These are phyloP conservation scores for Podarcis raffonei DNA, from an alignment of 2,113 vertebrate genomes.

Conservation along the genomic window DNA sequence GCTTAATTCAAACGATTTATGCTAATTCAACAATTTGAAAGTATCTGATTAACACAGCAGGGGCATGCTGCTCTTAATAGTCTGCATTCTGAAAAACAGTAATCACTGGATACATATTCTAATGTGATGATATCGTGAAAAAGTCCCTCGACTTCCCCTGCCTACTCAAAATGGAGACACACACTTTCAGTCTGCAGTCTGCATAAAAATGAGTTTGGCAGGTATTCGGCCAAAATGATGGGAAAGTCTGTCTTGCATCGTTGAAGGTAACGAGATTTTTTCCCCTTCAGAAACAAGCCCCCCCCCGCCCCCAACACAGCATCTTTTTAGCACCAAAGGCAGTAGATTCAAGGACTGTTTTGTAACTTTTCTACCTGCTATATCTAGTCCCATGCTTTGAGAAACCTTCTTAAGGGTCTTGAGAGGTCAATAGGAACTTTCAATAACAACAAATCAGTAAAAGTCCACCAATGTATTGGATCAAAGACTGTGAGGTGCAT, in stretches of 20 bases:
- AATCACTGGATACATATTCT: conserved; percentile 37
- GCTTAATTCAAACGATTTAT: conserved; percentile 58
- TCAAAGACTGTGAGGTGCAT: neutral
- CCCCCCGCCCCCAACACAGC: neutral
- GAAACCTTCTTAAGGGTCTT: neutral
- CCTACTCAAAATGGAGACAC: neutral
- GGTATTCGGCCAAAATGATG: neutral
- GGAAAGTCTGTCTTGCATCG: neutral
- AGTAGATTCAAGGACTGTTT: neutral
- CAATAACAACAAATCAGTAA: no score
- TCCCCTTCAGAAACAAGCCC: neutral
- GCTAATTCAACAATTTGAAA: conserved; percentile 61
- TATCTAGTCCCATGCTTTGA: neutral
- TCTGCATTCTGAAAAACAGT: conserved; percentile 54
- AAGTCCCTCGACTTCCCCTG: conserved; percentile 41
- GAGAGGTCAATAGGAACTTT: neutral
- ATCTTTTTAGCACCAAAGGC: neutral
- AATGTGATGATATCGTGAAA: conserved; percentile 48
- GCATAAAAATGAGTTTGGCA: neutral
- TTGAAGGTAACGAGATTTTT: neutral
- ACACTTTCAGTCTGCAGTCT: neutral
- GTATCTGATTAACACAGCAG: conserved; percentile 67
- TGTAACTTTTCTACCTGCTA: neutral
- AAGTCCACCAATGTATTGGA: neutral
- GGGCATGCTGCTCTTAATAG: conserved; percentile 52